Percentiles rank a stretch among this genome's conserved stretches.
phyloP scores from a whole-genome alignment of 2,113 vertebrate genomes.

The Erpornis zantholeuca region DNA sequence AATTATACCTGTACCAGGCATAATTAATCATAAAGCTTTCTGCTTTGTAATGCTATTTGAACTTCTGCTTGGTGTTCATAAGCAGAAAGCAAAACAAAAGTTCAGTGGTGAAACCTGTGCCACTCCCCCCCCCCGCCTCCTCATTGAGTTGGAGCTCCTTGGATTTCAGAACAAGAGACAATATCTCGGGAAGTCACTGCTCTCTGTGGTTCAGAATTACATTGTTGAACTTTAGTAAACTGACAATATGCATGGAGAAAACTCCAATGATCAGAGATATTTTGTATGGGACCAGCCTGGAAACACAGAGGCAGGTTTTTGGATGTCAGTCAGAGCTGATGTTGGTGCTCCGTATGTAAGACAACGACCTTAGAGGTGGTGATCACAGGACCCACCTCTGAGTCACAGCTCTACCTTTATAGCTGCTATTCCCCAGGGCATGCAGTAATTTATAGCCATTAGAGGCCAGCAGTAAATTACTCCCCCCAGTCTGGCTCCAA shows the following conservation, averaged over 20 bases:
- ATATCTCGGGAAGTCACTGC: neutral
- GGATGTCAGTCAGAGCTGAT: neutral
- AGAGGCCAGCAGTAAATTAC: neutral
- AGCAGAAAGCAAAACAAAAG: constrained; percentile 55
- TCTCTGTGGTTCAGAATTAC: neutral
- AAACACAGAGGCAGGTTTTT: neutral
- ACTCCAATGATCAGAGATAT: neutral
- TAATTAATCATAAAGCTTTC: constrained; percentile 74
- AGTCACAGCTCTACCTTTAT: neutral
- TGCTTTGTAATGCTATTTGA: constrained; percentile 59
- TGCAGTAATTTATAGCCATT: neutral
- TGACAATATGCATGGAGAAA: neutral
- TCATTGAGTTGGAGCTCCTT: neutral
- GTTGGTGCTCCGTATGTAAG: rapidly evolving
- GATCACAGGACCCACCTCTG: neutral
- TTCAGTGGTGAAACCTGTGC: neutral
- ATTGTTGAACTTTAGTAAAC: neutral
- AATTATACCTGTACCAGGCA: constrained; percentile 68
- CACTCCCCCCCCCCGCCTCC: rapidly evolving
- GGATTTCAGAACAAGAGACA: neutral
- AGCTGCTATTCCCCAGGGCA: neutral
- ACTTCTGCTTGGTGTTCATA: constrained; percentile 31
- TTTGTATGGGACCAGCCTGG: neutral
- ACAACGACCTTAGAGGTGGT: neutral
- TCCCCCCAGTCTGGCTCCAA: neutral